These are phyloP conservation scores for Enteromius viviparus DNA, from an alignment of 2,797 vertebrate species.

Conservation along the genomic window DNA sequence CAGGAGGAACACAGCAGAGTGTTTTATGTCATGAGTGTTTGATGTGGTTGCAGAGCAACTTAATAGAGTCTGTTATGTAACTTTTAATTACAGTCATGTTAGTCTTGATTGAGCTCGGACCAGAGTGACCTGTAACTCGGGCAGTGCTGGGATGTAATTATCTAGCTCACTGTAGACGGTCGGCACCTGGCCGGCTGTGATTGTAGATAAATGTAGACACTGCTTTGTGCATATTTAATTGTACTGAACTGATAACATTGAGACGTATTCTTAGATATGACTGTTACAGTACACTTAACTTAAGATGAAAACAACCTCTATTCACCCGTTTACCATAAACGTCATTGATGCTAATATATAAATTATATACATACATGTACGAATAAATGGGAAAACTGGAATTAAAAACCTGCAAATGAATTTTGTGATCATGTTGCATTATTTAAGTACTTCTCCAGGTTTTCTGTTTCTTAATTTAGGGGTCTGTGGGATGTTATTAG, in stretches of 20 bases:
- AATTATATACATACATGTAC: constrained; percentile 59
- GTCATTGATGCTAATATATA: constrained; percentile 66
- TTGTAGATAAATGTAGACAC: constrained; percentile 76
- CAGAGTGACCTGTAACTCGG: constrained; percentile 59
- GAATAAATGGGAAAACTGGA: constrained; percentile 73
- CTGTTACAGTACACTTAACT: constrained; percentile 49
- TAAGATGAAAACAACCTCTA: constrained; percentile 52
- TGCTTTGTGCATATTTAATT: constrained; percentile 78
- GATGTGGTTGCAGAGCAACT: constrained; percentile 92
- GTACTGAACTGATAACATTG: constrained; percentile 64
- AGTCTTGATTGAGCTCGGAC: constrained; percentile 72
- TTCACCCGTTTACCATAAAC: constrained; percentile 65
- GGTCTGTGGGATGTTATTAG: neutral
- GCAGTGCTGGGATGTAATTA: constrained; percentile 67
- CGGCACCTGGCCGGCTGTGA: constrained; percentile 66
- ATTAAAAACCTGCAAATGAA: constrained; percentile 66
- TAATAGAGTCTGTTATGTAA: constrained; percentile 77
- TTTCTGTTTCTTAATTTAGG: too few relatives aligned
- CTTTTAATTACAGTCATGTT: constrained; percentile 82
- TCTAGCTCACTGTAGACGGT: constrained; percentile 75
- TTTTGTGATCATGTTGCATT: neutral
- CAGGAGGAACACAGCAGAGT: constrained; percentile 62
- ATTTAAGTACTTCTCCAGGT: neutral
- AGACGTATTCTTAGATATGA: constrained; percentile 63
- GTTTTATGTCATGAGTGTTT: constrained; percentile 76